Percentiles rank a stretch among this genome's conserved stretches.
Conservation (phyloP, 2,888 invertebrate species). For the Myopa testacea region DNA sequence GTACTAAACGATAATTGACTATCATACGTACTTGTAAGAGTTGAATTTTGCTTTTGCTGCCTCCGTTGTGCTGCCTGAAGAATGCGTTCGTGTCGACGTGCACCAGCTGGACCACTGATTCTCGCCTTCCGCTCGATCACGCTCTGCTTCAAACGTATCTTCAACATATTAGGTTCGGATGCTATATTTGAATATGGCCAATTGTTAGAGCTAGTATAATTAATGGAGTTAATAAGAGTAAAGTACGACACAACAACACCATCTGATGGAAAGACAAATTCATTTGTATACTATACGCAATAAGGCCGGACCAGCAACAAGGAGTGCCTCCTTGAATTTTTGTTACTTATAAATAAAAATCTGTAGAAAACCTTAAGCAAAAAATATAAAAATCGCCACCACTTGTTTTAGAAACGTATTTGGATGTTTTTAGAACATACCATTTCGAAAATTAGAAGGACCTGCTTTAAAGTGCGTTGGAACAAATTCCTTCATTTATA, state of each 20-base stretch:
- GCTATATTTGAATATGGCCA: conserved; percentile 72
- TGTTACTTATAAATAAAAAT: neutral
- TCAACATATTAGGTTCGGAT: conserved; percentile 96
- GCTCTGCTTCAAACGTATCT: conserved; percentile 92
- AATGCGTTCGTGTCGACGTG: conserved; percentile 82
- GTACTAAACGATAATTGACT: neutral
- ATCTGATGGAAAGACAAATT: no score
- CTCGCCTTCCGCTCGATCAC: conserved; percentile 91
- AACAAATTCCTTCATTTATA: no score
- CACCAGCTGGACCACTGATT: conserved; percentile 86
- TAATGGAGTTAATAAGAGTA: conserved; percentile 2
- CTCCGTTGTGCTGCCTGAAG: conserved; percentile 75
- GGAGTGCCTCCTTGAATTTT: no score
- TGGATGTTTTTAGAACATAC: no score
- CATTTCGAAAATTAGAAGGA: no score
- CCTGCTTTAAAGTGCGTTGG: no score
- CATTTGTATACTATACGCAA: no score
- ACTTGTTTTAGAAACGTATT: no score
- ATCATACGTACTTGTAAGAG: conserved; percentile 67
- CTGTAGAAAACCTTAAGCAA: no score
- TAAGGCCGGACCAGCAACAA: no score
- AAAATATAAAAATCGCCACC: no score
- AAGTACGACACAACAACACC: conserved; percentile 3
- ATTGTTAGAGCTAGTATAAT: conserved; percentile 31
- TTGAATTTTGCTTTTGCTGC: conserved; percentile 67